Base-by-base conservation (phyloP, 2,797 vertebrate genomes). In the Philypnodon macrostomus region DNA sequence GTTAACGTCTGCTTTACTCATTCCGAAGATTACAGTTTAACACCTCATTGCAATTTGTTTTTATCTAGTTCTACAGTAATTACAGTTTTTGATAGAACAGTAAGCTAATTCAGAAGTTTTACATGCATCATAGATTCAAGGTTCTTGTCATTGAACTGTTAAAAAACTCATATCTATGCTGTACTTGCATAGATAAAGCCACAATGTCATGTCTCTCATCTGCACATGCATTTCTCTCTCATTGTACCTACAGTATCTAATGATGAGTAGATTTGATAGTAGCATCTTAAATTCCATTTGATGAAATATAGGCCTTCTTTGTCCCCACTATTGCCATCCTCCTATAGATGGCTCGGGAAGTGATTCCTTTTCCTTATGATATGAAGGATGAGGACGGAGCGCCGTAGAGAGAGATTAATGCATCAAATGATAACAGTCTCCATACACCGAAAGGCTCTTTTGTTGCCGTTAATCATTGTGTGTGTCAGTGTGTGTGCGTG, bases 341-440 rank as follows among this genome's bases (percentile, higher is more conserved):
- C 29, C 53, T 46, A 34, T 33, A 51, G 61, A 67, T 27, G 21
- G 54, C 17, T 5, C 3, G 15, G 38, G 37, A 67, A 53, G 49
- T 63, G 50, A 59, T 62, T 76, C 31, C 36, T 65, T 39, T 73
- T 51, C 12, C 49, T 15, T 32, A 27, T 35, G 44, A 61, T 55
- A 50, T 58, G 41, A 53, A 48, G 19, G 37, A 42, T 40, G 31
- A 16, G 53, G 50, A 41, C 30, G 9, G 46, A 45, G 34, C 38
- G 40, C 55, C 4, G 31, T 30, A 47, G 34, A 47, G 53, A 51
- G 42, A 67, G 68, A 86, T 78, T 75, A 79, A 73, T 68, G 61
- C 63, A 69, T 79, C 49, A 73, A 54, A 72, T 75, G 80, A 87
- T 88, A 75, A 86, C 59, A 67, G 81, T 87, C 83, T 75, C 39